Evolutionary conservation across 2,113 vertebrate genomes (phyloP).

Genomic region (Callospermophilus lateralis): DNA sequence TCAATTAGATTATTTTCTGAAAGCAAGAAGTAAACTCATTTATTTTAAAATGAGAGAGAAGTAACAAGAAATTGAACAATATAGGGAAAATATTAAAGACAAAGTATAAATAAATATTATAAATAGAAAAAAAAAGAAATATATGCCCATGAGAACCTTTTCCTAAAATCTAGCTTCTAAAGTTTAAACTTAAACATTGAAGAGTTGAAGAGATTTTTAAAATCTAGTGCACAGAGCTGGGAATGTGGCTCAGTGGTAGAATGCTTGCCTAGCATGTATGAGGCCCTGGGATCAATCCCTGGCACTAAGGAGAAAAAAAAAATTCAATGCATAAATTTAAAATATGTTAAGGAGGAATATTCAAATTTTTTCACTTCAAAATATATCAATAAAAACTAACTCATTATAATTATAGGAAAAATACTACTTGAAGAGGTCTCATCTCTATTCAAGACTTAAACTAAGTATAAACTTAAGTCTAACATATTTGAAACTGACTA

Average conservation of each 20-base stretch:
- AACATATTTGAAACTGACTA: slow-evolving; percentile 21
- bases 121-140: slow-evolving; percentile 51
- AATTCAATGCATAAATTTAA: background rate
- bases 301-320: too few species aligned
- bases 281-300: too few species aligned
- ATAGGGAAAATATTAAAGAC: slow-evolving; percentile 60
- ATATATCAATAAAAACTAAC: slow-evolving; percentile 19
- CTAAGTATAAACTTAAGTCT: slow-evolving; percentile 42
- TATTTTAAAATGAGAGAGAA: slow-evolving; percentile 75
- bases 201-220: slow-evolving; percentile 19
- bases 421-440: background rate
- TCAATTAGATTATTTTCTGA: slow-evolving; percentile 87
- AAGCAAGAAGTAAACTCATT: slow-evolving; percentile 70
- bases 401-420: slow-evolving; percentile 52
- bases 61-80: slow-evolving; percentile 61
- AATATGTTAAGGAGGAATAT: background rate
- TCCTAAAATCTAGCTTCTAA: slow-evolving; percentile 10
- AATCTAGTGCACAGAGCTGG: slow-evolving; percentile 18
- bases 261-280: too few species aligned
- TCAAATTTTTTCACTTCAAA: slow-evolving; percentile 63
- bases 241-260: too few species aligned
- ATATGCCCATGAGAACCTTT: slow-evolving; percentile 18
- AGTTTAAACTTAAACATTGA: slow-evolving; percentile 53
- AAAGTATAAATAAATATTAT: slow-evolving; percentile 62
- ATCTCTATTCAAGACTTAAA: slow-evolving; percentile 42